Conservation (phyloP, 2,888 invertebrate genomes). For the Mesodorylaimus sp. region DNA sequence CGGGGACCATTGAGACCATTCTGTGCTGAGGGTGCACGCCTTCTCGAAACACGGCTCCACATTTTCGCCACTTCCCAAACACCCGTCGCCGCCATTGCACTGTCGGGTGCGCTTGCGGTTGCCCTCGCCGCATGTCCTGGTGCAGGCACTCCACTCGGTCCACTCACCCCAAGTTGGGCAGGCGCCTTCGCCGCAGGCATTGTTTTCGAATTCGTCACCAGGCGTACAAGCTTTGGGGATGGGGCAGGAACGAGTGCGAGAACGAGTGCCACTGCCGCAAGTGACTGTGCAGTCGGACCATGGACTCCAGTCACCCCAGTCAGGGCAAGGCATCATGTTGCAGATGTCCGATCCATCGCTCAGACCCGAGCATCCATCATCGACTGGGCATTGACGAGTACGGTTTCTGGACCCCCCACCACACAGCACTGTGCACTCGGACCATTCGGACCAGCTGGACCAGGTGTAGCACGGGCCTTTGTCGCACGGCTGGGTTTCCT, state of each 20-base stretch:
- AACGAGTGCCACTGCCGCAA: constrained; percentile 9
- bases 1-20: constrained; percentile 12
- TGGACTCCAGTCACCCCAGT: constrained; percentile 13
- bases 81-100: constrained; percentile 4
- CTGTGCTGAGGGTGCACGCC: constrained; percentile 2
- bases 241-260: constrained; percentile 7
- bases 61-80: constrained; percentile 9
- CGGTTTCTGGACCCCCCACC: constrained; percentile 4
- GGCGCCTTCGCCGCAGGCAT: neutral
- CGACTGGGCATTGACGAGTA: constrained; percentile 1
- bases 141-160: constrained; percentile 7
- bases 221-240: constrained; percentile 5
- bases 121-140: constrained; percentile 7
- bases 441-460: constrained; percentile 10
- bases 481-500: constrained; percentile 8
- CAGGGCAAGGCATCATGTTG: constrained; percentile 12
- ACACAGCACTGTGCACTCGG: constrained; percentile 6
- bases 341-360: constrained; percentile 9
- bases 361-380: constrained; percentile 10
- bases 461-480: constrained; percentile 9
- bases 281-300: constrained; percentile 11
- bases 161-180: constrained; percentile 8
- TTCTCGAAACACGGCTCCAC: constrained; percentile 8
- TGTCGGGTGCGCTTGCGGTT: neutral
- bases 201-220: constrained; percentile 1